Evolutionary conservation across 2,797 vertebrate genomes (phyloP).

Genomic region (Sphenopsis melanotis): DNA sequence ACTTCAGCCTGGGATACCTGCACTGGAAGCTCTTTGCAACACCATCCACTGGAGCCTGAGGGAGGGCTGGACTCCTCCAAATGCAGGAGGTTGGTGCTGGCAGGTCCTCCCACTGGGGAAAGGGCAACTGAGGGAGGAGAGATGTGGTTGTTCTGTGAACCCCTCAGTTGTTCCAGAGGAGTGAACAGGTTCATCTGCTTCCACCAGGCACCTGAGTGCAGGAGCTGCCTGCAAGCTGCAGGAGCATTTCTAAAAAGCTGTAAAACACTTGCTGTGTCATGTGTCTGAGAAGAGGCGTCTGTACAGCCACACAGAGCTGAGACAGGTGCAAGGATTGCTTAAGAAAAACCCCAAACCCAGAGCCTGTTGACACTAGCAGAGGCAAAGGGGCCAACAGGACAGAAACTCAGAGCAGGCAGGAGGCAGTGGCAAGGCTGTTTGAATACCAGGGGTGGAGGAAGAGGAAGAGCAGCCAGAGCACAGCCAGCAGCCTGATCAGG

Average conservation of each 20-base stretch:
- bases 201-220: not conserved
- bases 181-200: not conserved
- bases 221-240: not conserved
- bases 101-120: not conserved
- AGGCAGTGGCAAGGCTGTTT: not conserved
- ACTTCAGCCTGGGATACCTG: not conserved
- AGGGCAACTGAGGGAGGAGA: not conserved
- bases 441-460: not conserved
- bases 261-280: accelerated
- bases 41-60: not conserved
- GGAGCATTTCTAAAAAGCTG: not conserved
- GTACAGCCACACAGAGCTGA: not conserved
- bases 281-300: not conserved
- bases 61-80: not conserved
- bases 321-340: not conserved
- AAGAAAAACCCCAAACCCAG: not conserved
- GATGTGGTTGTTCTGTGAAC: not conserved
- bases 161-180: not conserved
- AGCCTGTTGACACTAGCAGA: not conserved
- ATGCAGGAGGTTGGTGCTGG: not conserved
- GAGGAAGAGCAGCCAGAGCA: not conserved
- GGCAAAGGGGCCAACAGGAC: not conserved
- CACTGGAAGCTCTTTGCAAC: not conserved
- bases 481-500: not conserved
- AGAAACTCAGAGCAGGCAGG: not conserved